Base-by-base conservation (phyloP, 2,888 invertebrate genomes). In the Dryocosmus kuriphilus region DNA sequence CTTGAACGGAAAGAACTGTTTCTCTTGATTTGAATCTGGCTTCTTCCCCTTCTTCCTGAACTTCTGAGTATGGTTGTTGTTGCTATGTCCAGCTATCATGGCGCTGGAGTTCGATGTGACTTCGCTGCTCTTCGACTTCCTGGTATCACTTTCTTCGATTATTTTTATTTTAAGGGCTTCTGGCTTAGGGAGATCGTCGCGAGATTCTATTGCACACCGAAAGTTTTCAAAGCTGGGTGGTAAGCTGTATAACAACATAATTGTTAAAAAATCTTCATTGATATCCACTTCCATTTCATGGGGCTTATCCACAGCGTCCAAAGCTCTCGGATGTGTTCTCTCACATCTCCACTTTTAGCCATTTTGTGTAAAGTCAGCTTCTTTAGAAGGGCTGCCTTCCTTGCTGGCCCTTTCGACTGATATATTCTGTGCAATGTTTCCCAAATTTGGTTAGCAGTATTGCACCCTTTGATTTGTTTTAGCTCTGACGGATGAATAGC, bases 121-220 rank as follows among this genome's bases (percentile, higher is more conserved):
- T 3, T 61, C 61, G 16, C 27, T 27, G 11, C 16, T 7, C 16
- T 61, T 61, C 16, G 61, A 61, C 8, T 32, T 32, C 30, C 32
- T 61, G 79, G 32, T 0, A 83, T 83, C 63, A 82, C 81, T 7
- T 81, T 73, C n/a, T n/a, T n/a, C n/a, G n/a, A n/a, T n/a, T n/a
- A n/a, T n/a, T n/a, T n/a, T n/a, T n/a, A n/a, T n/a, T 41, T 81
- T 83, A 6, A 84, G 62, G 0, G 67, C 75, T 51, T 85, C 82
- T 19, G 79, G 78, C 1, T 35, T 65, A 1, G 82, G 82, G 6
- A 84, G 73, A 19, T 82, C 76, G 30, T 83, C 83, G 4, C 82
- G 79, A 9, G 82, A 78, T 75, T 84, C 32, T 32, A 32, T 32
- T 6, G 32, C 32, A 32, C 32, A 32, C 6, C 32, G 3, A 32